These are phyloP conservation scores for Petrolisthes cinctipes DNA, from an alignment of 2,888 invertebrate species.

Conservation along the genomic window DNA sequence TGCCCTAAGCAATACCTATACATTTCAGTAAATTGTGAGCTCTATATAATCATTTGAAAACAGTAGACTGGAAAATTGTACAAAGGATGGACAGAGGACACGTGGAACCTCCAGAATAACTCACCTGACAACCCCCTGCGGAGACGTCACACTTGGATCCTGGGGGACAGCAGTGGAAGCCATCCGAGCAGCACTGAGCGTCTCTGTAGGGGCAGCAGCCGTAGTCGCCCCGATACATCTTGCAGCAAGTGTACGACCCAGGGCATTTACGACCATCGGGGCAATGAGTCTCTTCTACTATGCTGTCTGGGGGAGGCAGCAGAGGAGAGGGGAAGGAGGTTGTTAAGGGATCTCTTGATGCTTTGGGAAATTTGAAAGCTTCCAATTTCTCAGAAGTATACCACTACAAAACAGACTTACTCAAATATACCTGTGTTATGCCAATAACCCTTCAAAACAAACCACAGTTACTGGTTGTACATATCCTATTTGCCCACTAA, in stretches of 20 bases:
- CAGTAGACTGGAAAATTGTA: background rate
- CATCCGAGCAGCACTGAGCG: constrained; percentile 39
- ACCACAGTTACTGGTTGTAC: too few relatives aligned
- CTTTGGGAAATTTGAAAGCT: too few relatives aligned
- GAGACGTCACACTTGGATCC: constrained; percentile 24
- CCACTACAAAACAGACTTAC: too few relatives aligned
- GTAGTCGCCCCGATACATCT: constrained; percentile 40
- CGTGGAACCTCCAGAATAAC: constrained; percentile 23
- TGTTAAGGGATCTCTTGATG: background rate
- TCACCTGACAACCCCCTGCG: constrained; percentile 34
- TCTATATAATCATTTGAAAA: background rate
- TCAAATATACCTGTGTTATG: too few relatives aligned
- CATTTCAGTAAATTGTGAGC: too few relatives aligned
- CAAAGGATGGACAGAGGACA: background rate
- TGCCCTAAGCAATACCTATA: too few relatives aligned
- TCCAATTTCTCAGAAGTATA: too few relatives aligned
- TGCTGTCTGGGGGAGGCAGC: background rate
- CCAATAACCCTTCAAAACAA: too few relatives aligned
- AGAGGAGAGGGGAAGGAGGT: background rate
- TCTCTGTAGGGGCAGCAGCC: constrained; percentile 44
- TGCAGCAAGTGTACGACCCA: constrained; percentile 40
- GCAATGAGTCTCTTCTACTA: constrained; percentile 9
- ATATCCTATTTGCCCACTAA: too few relatives aligned
- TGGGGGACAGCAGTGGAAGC: constrained; percentile 50
- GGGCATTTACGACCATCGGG: constrained; percentile 39